phyloP scores from a whole-genome alignment of 2,888 invertebrate genomes.

The Podotricha telesiphe region DNA sequence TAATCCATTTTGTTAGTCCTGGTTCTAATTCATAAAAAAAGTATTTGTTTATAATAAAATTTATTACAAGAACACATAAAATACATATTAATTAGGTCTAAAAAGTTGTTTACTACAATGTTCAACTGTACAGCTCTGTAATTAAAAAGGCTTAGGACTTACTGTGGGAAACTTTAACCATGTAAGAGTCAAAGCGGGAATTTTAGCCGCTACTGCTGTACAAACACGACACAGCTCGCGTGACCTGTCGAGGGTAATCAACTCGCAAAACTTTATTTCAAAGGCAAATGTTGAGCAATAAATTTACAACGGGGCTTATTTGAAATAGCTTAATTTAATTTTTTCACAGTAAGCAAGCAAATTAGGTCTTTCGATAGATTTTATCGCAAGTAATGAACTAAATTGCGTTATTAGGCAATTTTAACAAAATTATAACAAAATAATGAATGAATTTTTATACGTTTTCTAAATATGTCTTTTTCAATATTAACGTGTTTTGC shows the following conservation, averaged over 20 bases:
- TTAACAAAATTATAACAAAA: not conserved
- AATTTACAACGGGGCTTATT: constrained; percentile 35
- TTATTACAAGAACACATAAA: constrained; percentile 1
- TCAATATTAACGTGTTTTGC: too few relatives aligned
- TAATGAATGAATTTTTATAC: too few relatives aligned
- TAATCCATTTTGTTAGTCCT: too few relatives aligned
- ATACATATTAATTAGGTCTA: constrained; percentile 3
- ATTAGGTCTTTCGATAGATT: constrained; percentile 9
- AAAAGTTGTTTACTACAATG: constrained; percentile 1
- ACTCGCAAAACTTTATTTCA: constrained; percentile 43
- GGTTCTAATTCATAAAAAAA: too few relatives aligned
- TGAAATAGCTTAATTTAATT: constrained; percentile 30
- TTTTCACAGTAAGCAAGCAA: constrained; percentile 15
- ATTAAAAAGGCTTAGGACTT: constrained; percentile 18
- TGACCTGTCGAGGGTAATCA: constrained; percentile 41
- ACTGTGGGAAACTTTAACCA: constrained; percentile 35
- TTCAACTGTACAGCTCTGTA: not conserved
- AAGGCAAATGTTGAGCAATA: constrained; percentile 40
- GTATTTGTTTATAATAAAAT: too few relatives aligned
- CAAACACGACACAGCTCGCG: constrained; percentile 38
- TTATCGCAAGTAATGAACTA: not conserved
- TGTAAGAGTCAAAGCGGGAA: constrained; percentile 32
- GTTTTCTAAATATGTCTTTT: too few relatives aligned
- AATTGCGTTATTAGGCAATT: not conserved
- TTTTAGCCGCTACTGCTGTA: constrained; percentile 31